These are phyloP conservation scores for Megalopta genalis DNA, from an alignment of 1,140 invertebrate species.

Conservation along the genomic window DNA sequence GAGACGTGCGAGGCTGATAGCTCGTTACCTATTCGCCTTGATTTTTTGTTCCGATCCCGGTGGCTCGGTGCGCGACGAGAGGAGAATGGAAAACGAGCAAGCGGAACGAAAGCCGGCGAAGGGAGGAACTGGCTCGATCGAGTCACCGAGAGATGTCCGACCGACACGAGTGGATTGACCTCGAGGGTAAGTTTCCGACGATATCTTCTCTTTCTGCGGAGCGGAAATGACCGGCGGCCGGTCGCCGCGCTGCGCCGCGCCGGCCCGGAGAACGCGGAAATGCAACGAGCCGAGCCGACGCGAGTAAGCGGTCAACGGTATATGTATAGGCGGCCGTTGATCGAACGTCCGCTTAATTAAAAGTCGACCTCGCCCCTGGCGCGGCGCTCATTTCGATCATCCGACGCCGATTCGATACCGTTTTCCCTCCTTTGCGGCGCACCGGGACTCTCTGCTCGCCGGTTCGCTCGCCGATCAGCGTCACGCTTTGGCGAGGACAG, in stretches of 20 bases:
- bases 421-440: not conserved
- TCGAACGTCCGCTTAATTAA: slow-evolving; percentile 64
- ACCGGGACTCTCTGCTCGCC: no score
- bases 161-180: slow-evolving; percentile 35
- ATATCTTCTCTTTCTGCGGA: slow-evolving; percentile 25
- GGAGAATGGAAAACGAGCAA: slow-evolving; percentile 42
- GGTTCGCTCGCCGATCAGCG: no score
- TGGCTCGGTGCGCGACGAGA: slow-evolving; percentile 25
- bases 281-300: not conserved
- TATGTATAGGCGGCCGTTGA: slow-evolving; percentile 51
- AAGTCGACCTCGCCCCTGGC: slow-evolving; percentile 51
- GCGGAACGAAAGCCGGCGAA: not conserved
- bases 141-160: not conserved
- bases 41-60: slow-evolving; percentile 6
- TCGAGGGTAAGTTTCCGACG: slow-evolving; percentile 37
- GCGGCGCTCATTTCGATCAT: not conserved
- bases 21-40: not conserved
- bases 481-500: no score
- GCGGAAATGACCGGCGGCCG: slow-evolving; percentile 17
- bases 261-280: slow-evolving; percentile 59
- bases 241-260: not conserved
- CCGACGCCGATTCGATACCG: not conserved
- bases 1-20: slow-evolving; percentile 35
- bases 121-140: slow-evolving; percentile 14
- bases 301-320: slow-evolving; percentile 45